Evolutionary conservation across 1,140 invertebrate species (phyloP).

Genomic region (Conus betulinus): DNA sequence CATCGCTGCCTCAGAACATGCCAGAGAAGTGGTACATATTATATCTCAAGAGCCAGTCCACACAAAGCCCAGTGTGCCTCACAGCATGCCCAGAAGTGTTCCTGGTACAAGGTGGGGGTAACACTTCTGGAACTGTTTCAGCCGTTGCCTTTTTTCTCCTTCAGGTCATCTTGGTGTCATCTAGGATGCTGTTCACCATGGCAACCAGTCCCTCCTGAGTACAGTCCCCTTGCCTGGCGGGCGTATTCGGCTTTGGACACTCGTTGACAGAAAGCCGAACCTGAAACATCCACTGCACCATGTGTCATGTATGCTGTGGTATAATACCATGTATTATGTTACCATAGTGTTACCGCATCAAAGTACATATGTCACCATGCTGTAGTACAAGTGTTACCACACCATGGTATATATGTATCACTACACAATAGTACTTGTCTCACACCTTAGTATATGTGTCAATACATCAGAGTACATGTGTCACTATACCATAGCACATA

Average conservation of each 20-base stretch:
- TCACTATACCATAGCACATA: no score
- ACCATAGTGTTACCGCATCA: neutral
- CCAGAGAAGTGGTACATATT: no score
- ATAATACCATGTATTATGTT: neutral
- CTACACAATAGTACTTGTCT: no score
- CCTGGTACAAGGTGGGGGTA: constrained; percentile 67
- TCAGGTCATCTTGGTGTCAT: constrained; percentile 72
- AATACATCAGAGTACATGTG: no score
- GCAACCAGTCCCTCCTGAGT: constrained; percentile 70
- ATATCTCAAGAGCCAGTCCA: no score
- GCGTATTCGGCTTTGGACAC: constrained; percentile 72
- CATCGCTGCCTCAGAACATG: no score
- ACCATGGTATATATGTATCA: no score
- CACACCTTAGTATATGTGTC: no score
- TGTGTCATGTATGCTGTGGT: neutral
- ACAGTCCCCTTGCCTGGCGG: constrained; percentile 66
- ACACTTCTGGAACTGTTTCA: constrained; percentile 73
- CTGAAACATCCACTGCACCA: constrained; percentile 45
- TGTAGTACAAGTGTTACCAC: no score
- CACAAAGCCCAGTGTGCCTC: neutral
- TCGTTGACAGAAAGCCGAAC: constrained; percentile 59
- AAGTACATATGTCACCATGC: no score
- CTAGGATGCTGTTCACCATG: constrained; percentile 74
- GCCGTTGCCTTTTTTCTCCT: constrained; percentile 75
- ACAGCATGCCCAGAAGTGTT: constrained; percentile 66